These are phyloP conservation scores for Trachelus iudaicus DNA, from an alignment of 2,888 invertebrate species.

Conservation along the genomic window DNA sequence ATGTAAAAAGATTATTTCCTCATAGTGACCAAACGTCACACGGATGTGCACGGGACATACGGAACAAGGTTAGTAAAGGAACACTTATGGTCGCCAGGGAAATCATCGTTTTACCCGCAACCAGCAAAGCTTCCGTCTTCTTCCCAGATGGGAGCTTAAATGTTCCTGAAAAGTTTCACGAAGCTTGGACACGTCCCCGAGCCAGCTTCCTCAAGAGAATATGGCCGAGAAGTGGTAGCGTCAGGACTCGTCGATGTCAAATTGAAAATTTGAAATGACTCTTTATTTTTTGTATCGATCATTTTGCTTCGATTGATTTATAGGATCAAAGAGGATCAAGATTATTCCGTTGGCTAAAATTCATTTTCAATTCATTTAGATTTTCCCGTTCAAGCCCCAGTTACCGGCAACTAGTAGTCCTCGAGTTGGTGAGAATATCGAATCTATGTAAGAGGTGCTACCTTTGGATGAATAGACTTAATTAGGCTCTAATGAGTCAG, in stretches of 20 bases:
- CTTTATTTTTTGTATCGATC: not conserved
- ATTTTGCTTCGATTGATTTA: not conserved
- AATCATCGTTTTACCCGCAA: constrained; percentile 39
- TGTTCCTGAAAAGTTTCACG: not conserved
- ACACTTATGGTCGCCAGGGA: constrained; percentile 43
- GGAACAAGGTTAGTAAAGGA: not conserved
- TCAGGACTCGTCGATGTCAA: not conserved
- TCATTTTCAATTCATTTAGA: not conserved
- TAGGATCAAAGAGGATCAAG: not conserved
- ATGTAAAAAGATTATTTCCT: not conserved
- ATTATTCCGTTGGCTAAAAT: not conserved
- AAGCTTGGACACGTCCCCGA: not conserved
- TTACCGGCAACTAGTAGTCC: not conserved
- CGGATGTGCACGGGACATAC: not conserved
- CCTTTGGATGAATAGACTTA: not conserved
- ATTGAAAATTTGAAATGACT: not conserved
- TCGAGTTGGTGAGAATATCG: not conserved
- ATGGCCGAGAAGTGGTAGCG: not conserved
- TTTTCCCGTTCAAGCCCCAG: not conserved
- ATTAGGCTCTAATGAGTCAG: not conserved
- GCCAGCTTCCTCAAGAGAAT: not conserved
- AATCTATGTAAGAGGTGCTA: not conserved
- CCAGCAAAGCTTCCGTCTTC: constrained; percentile 20
- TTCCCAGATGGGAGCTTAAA: constrained; percentile 33
- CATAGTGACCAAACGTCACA: not conserved